Evolutionary conservation across 2,888 invertebrate species (phyloP).

Genomic region (Tachina grossa): DNA sequence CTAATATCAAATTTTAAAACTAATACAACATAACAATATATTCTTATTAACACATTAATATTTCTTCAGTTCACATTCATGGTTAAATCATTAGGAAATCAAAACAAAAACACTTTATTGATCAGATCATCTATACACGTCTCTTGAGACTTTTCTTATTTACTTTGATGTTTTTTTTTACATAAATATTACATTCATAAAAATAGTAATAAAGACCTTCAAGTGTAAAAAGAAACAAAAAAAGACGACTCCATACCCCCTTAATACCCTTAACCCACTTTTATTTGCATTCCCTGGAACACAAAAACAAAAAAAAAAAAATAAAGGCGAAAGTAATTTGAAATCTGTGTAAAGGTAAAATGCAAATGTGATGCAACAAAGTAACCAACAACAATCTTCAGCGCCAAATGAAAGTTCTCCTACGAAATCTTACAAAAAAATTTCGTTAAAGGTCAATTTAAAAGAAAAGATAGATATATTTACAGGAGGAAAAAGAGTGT

Average conservation of each 20-base stretch:
- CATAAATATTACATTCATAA: slow-evolving; percentile 21
- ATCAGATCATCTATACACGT: slow-evolving; percentile 3
- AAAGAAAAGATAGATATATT: neutral
- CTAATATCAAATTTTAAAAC: neutral
- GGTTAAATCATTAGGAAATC: neutral
- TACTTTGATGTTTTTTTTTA: slow-evolving; percentile 6
- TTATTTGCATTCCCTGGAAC: slow-evolving; percentile 19
- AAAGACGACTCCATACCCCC: neutral
- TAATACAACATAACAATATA: neutral
- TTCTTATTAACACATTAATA: neutral
- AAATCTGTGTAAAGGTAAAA: slow-evolving; percentile 43
- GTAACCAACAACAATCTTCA: slow-evolving; percentile 80
- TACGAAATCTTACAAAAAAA: neutral
- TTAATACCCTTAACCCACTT: slow-evolving; percentile 25
- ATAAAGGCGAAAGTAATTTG: slow-evolving; percentile 11
- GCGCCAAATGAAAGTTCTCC: slow-evolving; percentile 57
- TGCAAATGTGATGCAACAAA: slow-evolving; percentile 76
- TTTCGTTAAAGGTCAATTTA: neutral
- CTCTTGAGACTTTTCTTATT: slow-evolving; percentile 14
- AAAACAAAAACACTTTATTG: slow-evolving; percentile 11
- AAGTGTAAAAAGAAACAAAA: neutral
- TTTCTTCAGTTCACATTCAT: neutral
- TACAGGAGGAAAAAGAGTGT: slow-evolving; percentile 40
- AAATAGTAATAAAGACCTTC: slow-evolving; percentile 29
- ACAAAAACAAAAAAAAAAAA: too few species aligned